Conservation (phyloP, 30 jellyfish, hydroid and myxozoan species). For the Mastigias papua region DNA sequence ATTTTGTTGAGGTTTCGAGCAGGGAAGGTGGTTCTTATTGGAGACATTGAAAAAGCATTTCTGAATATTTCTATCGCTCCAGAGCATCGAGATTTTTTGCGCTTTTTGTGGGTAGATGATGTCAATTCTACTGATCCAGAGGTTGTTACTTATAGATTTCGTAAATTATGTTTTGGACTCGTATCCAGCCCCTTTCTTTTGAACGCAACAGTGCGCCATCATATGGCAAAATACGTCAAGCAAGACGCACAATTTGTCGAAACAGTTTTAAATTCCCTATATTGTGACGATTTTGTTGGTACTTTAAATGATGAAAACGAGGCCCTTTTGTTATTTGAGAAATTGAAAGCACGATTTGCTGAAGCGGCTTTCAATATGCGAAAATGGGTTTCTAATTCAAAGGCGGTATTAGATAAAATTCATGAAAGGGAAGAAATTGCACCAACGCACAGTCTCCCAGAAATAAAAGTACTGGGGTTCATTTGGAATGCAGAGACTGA, state of each 20-base stretch:
- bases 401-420: neutral
- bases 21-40: neutral
- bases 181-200: neutral
- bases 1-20: constrained; percentile 27
- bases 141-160: neutral
- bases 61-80: neutral
- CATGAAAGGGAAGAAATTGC: neutral
- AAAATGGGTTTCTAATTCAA: constrained; percentile 3
- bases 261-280: neutral
- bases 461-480: constrained; percentile 8
- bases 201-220: constrained; percentile 16
- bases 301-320: neutral
- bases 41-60: constrained; percentile 38
- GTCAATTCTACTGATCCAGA: no score
- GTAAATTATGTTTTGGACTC: constrained; percentile 5
- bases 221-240: neutral
- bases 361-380: constrained; percentile 1
- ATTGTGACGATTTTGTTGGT: constrained; percentile 13
- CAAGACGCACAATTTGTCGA: neutral
- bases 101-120: constrained; percentile 26
- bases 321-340: neutral
- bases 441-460: neutral
- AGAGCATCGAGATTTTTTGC: neutral
- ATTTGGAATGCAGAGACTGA: constrained; percentile 25
- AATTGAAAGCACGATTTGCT: constrained; percentile 5